Conservation (phyloP, 2,113 vertebrate species). For the Tragelaphus buxtoni region DNA sequence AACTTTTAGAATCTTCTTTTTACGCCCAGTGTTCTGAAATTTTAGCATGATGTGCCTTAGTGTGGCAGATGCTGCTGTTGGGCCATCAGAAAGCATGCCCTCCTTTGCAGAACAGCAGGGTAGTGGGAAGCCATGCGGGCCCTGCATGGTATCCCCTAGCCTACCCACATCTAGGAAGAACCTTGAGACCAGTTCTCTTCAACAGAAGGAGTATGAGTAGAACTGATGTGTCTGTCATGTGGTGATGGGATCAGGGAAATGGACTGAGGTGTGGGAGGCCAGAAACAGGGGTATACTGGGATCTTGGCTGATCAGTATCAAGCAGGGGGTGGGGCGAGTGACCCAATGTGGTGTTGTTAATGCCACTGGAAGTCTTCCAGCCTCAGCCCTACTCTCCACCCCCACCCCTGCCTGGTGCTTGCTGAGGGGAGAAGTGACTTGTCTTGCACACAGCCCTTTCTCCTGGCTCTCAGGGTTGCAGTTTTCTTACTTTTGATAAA, state of each 20-base stretch:
- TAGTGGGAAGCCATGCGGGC: not conserved
- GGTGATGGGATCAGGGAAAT: not conserved
- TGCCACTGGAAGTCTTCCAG: not conserved
- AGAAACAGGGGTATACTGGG: not conserved
- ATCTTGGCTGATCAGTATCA: not conserved
- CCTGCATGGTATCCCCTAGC: not conserved
- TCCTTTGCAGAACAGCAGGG: not conserved
- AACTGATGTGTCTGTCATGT: not conserved
- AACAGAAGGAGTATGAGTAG: not conserved
- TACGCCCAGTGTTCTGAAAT: not conserved
- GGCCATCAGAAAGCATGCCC: not conserved
- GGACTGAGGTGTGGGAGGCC: not conserved
- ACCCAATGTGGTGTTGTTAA: not conserved
- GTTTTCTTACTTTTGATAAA: not conserved
- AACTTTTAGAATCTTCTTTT: not conserved
- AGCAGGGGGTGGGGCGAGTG: not conserved
- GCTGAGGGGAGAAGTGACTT: not conserved
- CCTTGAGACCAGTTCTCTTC: not conserved
- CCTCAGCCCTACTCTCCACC: not conserved
- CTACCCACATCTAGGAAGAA: not conserved
- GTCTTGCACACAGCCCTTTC: not conserved
- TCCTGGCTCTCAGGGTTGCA: not conserved
- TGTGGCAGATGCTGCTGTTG: not conserved
- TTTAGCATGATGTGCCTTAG: not conserved
- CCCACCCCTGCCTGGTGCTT: not conserved